phyloP scores from a whole-genome alignment of 2,888 invertebrate genomes.

The Dolichopus griseipennis region DNA sequence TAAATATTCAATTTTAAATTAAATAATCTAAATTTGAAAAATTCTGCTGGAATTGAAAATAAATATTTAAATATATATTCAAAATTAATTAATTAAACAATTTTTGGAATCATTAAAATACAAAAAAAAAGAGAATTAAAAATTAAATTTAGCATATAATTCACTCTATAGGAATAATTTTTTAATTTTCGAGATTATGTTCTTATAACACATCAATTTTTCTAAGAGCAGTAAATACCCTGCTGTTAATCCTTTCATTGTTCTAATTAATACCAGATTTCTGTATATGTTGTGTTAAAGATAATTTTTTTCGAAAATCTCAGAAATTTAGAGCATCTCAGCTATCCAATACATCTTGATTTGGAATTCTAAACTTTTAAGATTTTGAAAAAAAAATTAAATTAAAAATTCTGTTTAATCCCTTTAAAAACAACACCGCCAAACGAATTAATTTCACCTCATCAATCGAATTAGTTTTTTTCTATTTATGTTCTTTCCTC shows the following conservation, averaged over 20 bases:
- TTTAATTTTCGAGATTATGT: no score
- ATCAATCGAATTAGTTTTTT: background rate
- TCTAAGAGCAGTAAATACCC: background rate
- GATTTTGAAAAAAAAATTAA: background rate
- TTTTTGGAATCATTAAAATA: no score
- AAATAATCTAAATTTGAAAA: background rate
- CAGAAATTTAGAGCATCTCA: no score
- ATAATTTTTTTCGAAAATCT: no score
- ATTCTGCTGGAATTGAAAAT: background rate
- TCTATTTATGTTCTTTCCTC: background rate
- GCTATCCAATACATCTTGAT: no score
- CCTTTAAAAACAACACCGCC: background rate
- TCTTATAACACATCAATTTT: background rate
- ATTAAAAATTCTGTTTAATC: background rate
- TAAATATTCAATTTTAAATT: background rate
- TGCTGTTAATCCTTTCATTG: background rate
- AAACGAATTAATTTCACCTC: constrained; percentile 1
- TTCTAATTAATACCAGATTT: background rate
- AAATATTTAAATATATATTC: no score
- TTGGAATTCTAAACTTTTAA: no score
- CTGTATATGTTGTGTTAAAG: background rate
- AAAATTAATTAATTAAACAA: no score
- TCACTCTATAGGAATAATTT: background rate
- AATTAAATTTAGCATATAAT: background rate
- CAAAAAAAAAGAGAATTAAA: no score